Evolutionary conservation across 2,797 vertebrate species (phyloP), one percentile per base, ranked within the genome.

Genomic region (Melanotaenia nigrans): DNA sequence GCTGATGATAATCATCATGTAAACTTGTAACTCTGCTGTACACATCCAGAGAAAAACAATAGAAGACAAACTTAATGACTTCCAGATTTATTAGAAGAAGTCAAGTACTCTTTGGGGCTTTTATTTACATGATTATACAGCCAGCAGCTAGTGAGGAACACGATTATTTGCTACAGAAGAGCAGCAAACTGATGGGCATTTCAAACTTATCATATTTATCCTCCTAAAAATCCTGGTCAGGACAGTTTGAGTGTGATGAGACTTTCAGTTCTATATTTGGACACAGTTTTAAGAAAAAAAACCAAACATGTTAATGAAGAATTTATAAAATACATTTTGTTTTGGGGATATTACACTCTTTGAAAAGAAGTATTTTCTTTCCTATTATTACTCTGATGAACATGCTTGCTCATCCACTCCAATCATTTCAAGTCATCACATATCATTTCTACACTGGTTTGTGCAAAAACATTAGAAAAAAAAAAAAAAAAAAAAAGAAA

Each of bases 21-120:
- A 61, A 42, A 54, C 16, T 54, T 33, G 45, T 24, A 61, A 61
- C 22, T 38, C 25, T 56, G 0, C 20, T 22, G 16, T 28, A 18
- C 25, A 38, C 10, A 18, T 60, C 54, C 24, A 3, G 18, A 51
- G 47, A 32, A 2, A 49, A 7, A 22, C 24, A 30, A 25, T 28
- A n/a, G 32, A 71, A 55, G 33, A 32, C 51, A 28, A 54, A 61
- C 54, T 61, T 14, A 58, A 74, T 61, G 75, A 24, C 71, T 55
- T 47, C 78, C 33, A 61, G 49, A 57, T 16, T 63, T 30, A 54
- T 72, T 74, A 70, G 32, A 47, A 45, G 54, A 82, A 63, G 22
- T 51, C 2, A 54, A 67, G 0, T 13, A 20, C 53, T 67, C 33
- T 57, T 62, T n/a, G 56, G 35, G 24, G 38, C 38, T 40, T 40